Evolutionary conservation across 2,113 vertebrate genomes (phyloP), one percentile per base, ranked within the genome.

Genomic region (Chunga burmeisteri): DNA sequence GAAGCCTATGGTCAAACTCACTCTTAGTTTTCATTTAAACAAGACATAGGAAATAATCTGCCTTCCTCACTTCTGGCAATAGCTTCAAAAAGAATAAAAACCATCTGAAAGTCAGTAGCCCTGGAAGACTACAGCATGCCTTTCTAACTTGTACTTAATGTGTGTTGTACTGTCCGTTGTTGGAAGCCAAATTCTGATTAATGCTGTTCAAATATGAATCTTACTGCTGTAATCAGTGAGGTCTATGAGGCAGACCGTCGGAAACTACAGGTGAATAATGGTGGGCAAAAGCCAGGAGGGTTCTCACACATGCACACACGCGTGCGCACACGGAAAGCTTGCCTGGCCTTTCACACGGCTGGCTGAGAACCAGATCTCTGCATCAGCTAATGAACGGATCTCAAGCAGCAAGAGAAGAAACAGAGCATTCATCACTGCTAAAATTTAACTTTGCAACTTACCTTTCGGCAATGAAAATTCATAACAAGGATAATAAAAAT

Each of bases 361-460:
- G 81, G 91, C 61, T 78, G 66, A 27, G 25, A 62, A 59, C 52
- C 74, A 87, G 74, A 38, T 85, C 90, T 80, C 9, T 81, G 62
- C 82, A 70, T 81, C 70, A 88, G 56, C 44, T 92, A 50, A 92
- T 73, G 67, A 95, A 77, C 36, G 29, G 75, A 55, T 40, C 52
- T 72, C n/a, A 81, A 61, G 80, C 53, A 82, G 67, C 7, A 20
- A 78, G 59, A 81, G 46, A 86, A 92, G 29, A 84, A 94, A 81
- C n/a, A 65, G n/a, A 27, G 44, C 91, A 80, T 88, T 81, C 44
- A 94, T 65, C 67, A 42, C 46, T 89, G 90, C 81, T 97, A 92
- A 97, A 97, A 93, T 95, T 96, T 94, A 93, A 96, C 93, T 96
- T 88, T 55, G 32, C 80, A 88, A 80, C 63, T 81, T 95, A 90